Base-by-base conservation (phyloP, 2,888 invertebrate species). In the Antheraea yamamai region DNA sequence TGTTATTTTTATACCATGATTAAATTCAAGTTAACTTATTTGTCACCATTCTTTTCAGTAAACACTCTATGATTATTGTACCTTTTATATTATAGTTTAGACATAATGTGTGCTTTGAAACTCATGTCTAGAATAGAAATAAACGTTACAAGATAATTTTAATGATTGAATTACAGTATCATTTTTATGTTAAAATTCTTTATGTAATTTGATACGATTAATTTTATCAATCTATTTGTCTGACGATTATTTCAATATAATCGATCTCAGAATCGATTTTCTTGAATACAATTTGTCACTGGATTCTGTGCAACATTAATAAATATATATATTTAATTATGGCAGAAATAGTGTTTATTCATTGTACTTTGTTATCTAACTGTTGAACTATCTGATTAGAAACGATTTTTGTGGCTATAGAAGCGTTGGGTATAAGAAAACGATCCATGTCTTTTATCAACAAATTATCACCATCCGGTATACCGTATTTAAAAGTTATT, bases 401-500 rank as follows among this genome's bases (percentile, higher is more conserved):
- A 76, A 99, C 97, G 74, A 97, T 95, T 93, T 97, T 97, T 1
- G 98, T 99, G 39, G 98, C 98, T 88, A 98, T 97, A 75, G 97
- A 97, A 71, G 99, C 98, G 87, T 98, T 97, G 8, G 98, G 98
- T 90, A 99, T 99, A 74, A 98, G 95, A 92, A 99, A 98, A 80
- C 97, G 96, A 92, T 98, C 98, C 97, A 98, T 97, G 89, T 98
- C 98, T 83, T 94, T 97, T 77, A 98, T 97, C 77, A 97, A 95
- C 61, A 98, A 94, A 70, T 96, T 96, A 83, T 97, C 97, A 73
- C 97, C 98, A 87, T 98, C 97, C 3, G 97, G 97, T 76, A 97
- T 96, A 7, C 99, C 99, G 89, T 99, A 99, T 89, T 99, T 98
- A 90, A 99, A 99, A 0, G 99, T 99, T 78, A 99, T 99, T 83